Percentiles rank a stretch among this genome's conserved stretches.
Conservation (phyloP, 2,113 vertebrate genomes). For the Upupa epops region DNA sequence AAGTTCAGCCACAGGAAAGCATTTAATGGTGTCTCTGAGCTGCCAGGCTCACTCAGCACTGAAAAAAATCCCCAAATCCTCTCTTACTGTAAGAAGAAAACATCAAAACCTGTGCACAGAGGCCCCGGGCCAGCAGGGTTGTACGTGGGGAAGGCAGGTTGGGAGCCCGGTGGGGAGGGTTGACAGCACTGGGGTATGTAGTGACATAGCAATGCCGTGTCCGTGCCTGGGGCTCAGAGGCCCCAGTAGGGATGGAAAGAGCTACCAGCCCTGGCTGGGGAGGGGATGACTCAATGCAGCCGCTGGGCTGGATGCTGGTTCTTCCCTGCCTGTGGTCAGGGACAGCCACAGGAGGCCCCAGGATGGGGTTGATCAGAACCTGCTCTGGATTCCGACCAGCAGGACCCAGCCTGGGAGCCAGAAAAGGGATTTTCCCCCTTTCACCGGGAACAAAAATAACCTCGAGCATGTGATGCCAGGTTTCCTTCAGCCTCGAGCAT, state of each 20-base stretch:
- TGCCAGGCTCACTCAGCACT: background rate
- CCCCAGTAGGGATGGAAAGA: background rate
- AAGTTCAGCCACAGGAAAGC: background rate
- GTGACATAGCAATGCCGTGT: background rate
- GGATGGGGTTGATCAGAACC: background rate
- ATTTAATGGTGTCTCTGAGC: background rate
- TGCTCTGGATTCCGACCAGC: background rate
- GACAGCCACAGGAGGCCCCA: background rate
- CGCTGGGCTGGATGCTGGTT: background rate
- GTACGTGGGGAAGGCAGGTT: accelerated
- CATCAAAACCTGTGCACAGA: background rate
- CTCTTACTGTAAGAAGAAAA: background rate
- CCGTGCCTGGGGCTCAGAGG: background rate
- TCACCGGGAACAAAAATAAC: constrained; percentile 13
- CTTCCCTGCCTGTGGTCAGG: background rate
- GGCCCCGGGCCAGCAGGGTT: accelerated
- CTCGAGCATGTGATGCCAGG: background rate
- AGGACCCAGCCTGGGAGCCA: background rate
- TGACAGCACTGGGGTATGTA: background rate
- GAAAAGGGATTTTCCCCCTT: constrained; percentile 13
- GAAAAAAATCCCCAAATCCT: background rate
- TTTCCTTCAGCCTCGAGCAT: constrained; percentile 13
- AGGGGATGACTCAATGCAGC: background rate
- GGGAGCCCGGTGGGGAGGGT: background rate
- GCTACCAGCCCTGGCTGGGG: background rate